phyloP scores from a whole-genome alignment of 2,797 vertebrate species.

The Acropternis orthonyx region DNA sequence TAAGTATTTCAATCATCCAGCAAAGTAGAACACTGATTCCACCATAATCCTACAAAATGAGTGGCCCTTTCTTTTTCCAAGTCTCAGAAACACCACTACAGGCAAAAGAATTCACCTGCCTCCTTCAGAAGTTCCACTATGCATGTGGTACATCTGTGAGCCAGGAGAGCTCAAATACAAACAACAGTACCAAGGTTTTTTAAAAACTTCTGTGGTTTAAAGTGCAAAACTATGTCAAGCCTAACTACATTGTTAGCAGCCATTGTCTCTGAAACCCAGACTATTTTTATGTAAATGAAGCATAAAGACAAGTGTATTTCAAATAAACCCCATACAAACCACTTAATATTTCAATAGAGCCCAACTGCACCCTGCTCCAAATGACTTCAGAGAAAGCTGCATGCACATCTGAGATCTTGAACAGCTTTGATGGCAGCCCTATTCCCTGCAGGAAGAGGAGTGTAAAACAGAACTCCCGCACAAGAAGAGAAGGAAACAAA shows the following conservation, averaged over 20 bases:
- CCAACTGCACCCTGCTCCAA: neutral
- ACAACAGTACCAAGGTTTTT: neutral
- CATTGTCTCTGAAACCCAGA: neutral
- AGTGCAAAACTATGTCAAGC: neutral
- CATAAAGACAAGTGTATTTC: neutral
- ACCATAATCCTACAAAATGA: neutral
- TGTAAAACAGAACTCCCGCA: neutral
- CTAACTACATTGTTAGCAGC: neutral
- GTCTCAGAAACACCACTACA: neutral
- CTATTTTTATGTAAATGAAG: neutral
- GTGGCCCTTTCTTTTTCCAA: neutral
- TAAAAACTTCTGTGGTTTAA: neutral
- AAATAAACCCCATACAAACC: neutral
- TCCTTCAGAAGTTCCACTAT: neutral
- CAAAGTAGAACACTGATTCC: neutral
- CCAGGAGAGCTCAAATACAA: neutral
- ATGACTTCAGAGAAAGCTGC: neutral
- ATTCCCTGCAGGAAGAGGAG: neutral
- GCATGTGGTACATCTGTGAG: rapidly evolving
- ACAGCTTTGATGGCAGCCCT: neutral
- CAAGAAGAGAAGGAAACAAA: neutral
- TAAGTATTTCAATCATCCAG: neutral
- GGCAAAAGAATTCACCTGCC: neutral
- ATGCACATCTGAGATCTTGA: neutral
- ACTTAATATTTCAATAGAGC: neutral